A percentile compares a stretch with the other conserved stretches of the same genome.
These are phyloP conservation scores for Brachyistius frenatus DNA, from an alignment of 2,113 vertebrate genomes.

Conservation along the genomic window DNA sequence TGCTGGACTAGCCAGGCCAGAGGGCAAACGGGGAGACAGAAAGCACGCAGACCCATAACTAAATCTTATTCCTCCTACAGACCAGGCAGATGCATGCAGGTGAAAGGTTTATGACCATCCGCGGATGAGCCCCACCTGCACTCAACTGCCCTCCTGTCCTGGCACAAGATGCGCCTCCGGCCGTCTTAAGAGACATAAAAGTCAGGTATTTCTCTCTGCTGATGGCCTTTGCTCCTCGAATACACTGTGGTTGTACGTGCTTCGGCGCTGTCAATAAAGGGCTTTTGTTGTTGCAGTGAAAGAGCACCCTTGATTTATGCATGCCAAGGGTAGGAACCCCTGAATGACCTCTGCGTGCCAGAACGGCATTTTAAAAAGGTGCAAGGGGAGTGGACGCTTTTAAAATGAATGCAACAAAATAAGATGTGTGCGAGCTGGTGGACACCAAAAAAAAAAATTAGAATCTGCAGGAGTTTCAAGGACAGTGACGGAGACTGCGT, in stretches of 20 bases:
- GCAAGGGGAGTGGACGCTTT: conserved; percentile 48
- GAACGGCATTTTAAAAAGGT: conserved; percentile 50
- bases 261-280: conserved; percentile 51
- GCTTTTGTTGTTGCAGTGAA: conserved; percentile 74
- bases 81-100: conserved; percentile 40
- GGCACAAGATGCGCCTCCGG: background rate
- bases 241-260: conserved; percentile 37
- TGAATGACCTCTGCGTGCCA: conserved; percentile 66
- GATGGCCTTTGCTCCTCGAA: conserved; percentile 6
- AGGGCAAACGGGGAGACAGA: conserved; percentile 39
- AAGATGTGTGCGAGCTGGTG: conserved; percentile 13
- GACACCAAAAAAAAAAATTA: background rate
- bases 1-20: conserved; percentile 19
- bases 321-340: conserved; percentile 62
- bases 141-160: background rate
- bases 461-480: conserved; percentile 28
- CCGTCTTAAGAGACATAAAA: background rate
- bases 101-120: conserved; percentile 46
- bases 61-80: conserved; percentile 17
- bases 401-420: conserved; percentile 2
- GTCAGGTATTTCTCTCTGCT: conserved; percentile 13
- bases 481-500: conserved; percentile 24
- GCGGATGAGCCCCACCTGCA: conserved; percentile 37
- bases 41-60: conserved; percentile 35
- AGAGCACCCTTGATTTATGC: conserved; percentile 75